Evolutionary conservation across 2,888 invertebrate species (phyloP), one percentile per base, ranked within the genome.

Genomic region (Meliscaeva auricollis): DNA sequence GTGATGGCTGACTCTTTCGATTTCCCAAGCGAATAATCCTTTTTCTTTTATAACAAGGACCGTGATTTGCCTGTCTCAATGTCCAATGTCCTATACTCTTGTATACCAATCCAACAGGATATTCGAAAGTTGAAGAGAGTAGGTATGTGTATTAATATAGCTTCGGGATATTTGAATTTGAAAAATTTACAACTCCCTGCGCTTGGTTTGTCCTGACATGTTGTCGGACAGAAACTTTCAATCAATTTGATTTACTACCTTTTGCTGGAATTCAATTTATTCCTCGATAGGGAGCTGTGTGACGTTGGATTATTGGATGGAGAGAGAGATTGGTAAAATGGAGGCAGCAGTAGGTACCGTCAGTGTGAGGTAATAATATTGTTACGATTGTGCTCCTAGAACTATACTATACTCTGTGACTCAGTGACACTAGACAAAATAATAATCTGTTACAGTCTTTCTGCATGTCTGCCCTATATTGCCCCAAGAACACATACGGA

Each of bases 211-310:
- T 38, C 69, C 66, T 85, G 85, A 77, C 85, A 85, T 77, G 68
- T 81, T 77, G 76, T 81, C 76, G 76, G 85, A 81, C 81, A 46
- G 62, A 48, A 64, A 85, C 77, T 56, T 83, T 87, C 52, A 79
- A 84, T 84, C 80, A 84, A 87, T 69, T 82, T 87, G 87, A 87
- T 87, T 87, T 87, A 87, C 77, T 82, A 76, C 82, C 82, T 66
- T 74, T 50, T 35, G 60, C 82, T 66, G 20, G 82, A 78, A 82
- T 87, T 87, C 82, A 87, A 87, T 87, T 82, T 82, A 82, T 87
- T 87, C 73, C 44, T 32, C 32, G 11, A 17, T 54, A 38, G 44
- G 26, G 52, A 69, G 74, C 13, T 22, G 5, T 41, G 15, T 60
- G 20, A 20, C 6, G 17, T 20, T 58, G 35, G 13, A 38, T 20